Conservation (phyloP, 2,888 invertebrate genomes). For the Plebejus melissa region DNA sequence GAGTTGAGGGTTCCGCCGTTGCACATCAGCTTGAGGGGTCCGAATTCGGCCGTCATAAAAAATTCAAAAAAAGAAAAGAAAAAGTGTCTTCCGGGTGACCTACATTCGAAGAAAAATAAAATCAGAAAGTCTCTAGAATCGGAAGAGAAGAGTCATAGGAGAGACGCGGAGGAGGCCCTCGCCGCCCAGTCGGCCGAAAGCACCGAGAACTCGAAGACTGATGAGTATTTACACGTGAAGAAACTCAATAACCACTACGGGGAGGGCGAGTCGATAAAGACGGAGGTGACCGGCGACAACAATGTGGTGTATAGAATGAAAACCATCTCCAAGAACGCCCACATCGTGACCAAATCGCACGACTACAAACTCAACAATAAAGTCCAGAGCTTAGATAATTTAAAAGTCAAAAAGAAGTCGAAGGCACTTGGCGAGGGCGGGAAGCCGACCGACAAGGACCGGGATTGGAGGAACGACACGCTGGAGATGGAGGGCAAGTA, state of each 20-base stretch:
- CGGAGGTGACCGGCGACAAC: slow-evolving; percentile 65
- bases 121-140: slow-evolving; percentile 63
- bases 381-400: slow-evolving; percentile 53
- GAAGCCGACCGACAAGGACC: slow-evolving; percentile 56
- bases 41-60: slow-evolving; percentile 91
- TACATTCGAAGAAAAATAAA: slow-evolving; percentile 78
- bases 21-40: slow-evolving; percentile 90
- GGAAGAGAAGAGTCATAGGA: slow-evolving; percentile 59
- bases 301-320: slow-evolving; percentile 71
- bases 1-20: slow-evolving; percentile 92
- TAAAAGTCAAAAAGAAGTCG: slow-evolving; percentile 68
- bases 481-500: slow-evolving; percentile 77
- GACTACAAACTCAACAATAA: slow-evolving; percentile 65
- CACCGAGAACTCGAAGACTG: slow-evolving; percentile 62
- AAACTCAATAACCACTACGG: slow-evolving; percentile 65
- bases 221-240: slow-evolving; percentile 64
- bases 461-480: slow-evolving; percentile 80
- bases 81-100: slow-evolving; percentile 69
- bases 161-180: slow-evolving; percentile 58
- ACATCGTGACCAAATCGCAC: slow-evolving; percentile 71
- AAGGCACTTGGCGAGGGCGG: slow-evolving; percentile 58
- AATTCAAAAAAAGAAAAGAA: slow-evolving; percentile 85
- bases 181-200: slow-evolving; percentile 58
- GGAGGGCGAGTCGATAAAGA: slow-evolving; percentile 59
- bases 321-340: slow-evolving; percentile 71